Conservation (phyloP, 2,888 invertebrate species). For the Keiferia lycopersicella region DNA sequence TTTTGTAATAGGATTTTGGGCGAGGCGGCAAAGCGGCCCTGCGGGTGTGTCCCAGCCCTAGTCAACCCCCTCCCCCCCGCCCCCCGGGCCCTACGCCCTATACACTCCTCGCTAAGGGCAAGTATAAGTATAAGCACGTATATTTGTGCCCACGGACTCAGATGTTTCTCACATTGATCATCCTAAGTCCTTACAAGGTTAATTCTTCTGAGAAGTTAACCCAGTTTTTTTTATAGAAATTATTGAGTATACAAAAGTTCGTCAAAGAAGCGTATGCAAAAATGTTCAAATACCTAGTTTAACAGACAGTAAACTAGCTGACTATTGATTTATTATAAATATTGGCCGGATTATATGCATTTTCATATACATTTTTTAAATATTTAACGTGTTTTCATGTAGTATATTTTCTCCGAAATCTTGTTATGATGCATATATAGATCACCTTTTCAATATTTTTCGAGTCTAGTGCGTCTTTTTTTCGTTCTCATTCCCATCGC, state of each 20-base stretch:
- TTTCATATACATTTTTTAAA: too few species aligned
- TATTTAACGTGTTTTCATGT: too few species aligned
- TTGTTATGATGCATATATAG: too few species aligned
- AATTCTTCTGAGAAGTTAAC: conserved; percentile 10
- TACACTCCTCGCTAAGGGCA: not conserved
- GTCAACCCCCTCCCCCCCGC: not conserved
- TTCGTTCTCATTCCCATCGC: too few species aligned
- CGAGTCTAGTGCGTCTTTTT: too few species aligned
- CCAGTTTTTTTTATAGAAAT: not conserved
- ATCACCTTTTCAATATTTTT: too few species aligned
- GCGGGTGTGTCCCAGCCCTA: conserved; percentile 19
- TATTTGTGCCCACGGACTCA: conserved; percentile 2
- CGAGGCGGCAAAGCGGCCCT: not conserved
- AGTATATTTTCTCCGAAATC: too few species aligned
- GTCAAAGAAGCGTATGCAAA: too few species aligned
- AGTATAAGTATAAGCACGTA: not conserved
- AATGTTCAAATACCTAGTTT: too few species aligned
- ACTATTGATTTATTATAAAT: too few species aligned
- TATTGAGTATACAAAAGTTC: not conserved
- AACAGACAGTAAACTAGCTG: too few species aligned
- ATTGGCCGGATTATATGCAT: too few species aligned
- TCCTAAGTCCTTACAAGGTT: conserved; percentile 12
- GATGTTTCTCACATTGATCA: conserved; percentile 31
- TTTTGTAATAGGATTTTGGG: conserved; percentile 20
- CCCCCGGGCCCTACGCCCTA: conserved; percentile 18